These are phyloP conservation scores for Chalcis sispes DNA, from an alignment of 2,888 invertebrate genomes.

Conservation along the genomic window DNA sequence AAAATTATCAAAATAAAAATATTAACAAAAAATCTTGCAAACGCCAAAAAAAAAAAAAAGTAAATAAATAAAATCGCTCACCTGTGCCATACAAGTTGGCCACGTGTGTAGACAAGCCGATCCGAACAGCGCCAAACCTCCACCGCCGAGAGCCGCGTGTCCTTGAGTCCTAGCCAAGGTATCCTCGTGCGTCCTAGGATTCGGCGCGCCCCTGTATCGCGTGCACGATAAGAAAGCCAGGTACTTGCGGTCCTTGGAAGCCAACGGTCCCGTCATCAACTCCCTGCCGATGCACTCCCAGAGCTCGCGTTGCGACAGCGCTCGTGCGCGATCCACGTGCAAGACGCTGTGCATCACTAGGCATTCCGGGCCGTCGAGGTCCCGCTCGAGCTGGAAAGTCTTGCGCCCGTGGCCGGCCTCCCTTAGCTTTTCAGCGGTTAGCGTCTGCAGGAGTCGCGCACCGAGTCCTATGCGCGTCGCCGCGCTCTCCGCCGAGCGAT, in stretches of 20 bases:
- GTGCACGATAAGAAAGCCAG: constrained; percentile 94
- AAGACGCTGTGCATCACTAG: constrained; percentile 85
- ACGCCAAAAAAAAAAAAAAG: background rate
- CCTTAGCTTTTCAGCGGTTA: constrained; percentile 91
- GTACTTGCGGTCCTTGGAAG: constrained; percentile 84
- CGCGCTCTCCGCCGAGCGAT: constrained; percentile 84
- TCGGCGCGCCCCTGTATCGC: constrained; percentile 83
- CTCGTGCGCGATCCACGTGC: constrained; percentile 83
- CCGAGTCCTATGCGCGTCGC: constrained; percentile 86
- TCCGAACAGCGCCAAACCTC: constrained; percentile 93
- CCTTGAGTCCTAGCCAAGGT: constrained; percentile 84
- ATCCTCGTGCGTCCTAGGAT: constrained; percentile 83
- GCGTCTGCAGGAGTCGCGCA: constrained; percentile 88
- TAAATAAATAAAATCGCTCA: constrained; percentile 19
- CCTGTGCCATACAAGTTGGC: constrained; percentile 84
- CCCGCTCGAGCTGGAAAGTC: constrained; percentile 88
- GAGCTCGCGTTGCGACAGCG: constrained; percentile 86
- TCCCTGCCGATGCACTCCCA: constrained; percentile 93
- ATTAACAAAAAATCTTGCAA: background rate
- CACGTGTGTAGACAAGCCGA: constrained; percentile 94
- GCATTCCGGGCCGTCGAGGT: constrained; percentile 81
- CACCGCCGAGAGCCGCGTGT: constrained; percentile 94
- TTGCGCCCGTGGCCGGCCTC: constrained; percentile 87
- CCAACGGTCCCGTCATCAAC: constrained; percentile 81
- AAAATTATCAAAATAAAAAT: background rate